phyloP scores from a whole-genome alignment of 1,140 invertebrate genomes.

The Nebria ingens region DNA sequence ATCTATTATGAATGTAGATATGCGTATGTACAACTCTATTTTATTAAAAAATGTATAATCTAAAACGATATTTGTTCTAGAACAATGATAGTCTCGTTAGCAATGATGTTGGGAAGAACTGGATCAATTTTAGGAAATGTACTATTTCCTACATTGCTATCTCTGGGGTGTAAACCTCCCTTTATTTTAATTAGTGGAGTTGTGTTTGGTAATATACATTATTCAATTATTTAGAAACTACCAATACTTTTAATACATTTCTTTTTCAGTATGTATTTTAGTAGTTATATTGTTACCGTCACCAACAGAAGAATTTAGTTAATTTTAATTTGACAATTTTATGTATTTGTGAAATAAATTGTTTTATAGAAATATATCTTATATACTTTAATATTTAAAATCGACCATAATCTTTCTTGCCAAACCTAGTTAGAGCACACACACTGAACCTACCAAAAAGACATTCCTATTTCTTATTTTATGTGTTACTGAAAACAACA shows the following conservation, averaged over 20 bases:
- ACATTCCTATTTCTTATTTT: too few relatives aligned
- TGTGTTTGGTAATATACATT: slow-evolving; percentile 25
- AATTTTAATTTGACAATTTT: too few relatives aligned
- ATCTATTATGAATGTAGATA: neutral
- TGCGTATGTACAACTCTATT: neutral
- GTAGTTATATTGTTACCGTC: neutral
- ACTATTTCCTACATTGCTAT: slow-evolving; percentile 34
- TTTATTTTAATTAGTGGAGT: slow-evolving; percentile 28
- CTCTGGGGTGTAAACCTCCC: neutral
- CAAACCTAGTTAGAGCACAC: too few relatives aligned
- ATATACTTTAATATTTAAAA: too few relatives aligned
- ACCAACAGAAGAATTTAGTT: neutral
- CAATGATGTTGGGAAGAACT: slow-evolving; percentile 34
- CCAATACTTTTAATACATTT: neutral
- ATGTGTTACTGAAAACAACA: too few relatives aligned
- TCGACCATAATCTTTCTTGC: too few relatives aligned
- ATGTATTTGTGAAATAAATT: too few relatives aligned
- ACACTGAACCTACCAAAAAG: too few relatives aligned
- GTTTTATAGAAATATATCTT: too few relatives aligned
- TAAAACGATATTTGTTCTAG: slow-evolving; percentile 27
- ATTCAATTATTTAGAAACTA: neutral
- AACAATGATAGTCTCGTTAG: slow-evolving; percentile 36
- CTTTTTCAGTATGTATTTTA: neutral
- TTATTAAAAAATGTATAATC: slow-evolving; percentile 4
- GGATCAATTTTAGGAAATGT: slow-evolving; percentile 36